phyloP scores from a whole-genome alignment of 53 echinoderm and acorn worm species.

The Pentamera pediparva region DNA sequence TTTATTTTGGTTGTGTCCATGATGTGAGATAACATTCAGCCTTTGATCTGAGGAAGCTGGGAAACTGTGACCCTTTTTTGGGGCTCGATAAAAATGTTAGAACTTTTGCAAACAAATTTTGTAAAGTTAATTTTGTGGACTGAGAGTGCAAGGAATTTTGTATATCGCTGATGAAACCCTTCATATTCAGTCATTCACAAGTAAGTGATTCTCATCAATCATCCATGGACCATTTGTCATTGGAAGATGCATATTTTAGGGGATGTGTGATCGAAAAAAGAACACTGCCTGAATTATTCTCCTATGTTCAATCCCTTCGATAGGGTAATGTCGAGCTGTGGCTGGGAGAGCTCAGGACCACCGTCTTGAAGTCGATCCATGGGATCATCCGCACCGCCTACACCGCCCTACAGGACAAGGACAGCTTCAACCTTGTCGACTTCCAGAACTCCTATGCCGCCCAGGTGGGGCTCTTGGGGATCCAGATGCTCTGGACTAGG shows the following conservation, averaged over 20 bases:
- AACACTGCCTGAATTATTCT: background rate
- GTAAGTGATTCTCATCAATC: too few species aligned
- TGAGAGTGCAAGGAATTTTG: too few species aligned
- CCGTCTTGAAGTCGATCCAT: constrained; percentile 79
- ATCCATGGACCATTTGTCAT: background rate
- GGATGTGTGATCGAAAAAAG: background rate
- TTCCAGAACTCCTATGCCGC: constrained; percentile 92
- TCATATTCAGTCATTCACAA: too few species aligned
- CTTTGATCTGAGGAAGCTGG: too few species aligned
- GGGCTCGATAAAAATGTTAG: too few species aligned
- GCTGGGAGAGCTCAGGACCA: constrained; percentile 77
- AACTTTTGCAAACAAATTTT: too few species aligned
- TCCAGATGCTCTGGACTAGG: constrained; percentile 99
- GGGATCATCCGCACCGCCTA: constrained; percentile 79
- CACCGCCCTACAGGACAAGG: constrained; percentile 78
- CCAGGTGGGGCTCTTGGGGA: constrained; percentile 88
- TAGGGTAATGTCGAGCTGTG: constrained; percentile 98
- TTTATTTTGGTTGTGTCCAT: too few species aligned
- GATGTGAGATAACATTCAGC: too few species aligned
- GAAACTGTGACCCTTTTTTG: too few species aligned
- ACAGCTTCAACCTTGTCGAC: constrained; percentile 95
- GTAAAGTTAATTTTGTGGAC: too few species aligned
- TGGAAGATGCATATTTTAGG: background rate
- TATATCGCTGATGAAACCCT: too few species aligned
- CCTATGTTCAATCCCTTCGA: background rate